These are phyloP conservation scores for Morphnarchus princeps DNA, from an alignment of 2,113 vertebrate genomes.

Conservation along the genomic window DNA sequence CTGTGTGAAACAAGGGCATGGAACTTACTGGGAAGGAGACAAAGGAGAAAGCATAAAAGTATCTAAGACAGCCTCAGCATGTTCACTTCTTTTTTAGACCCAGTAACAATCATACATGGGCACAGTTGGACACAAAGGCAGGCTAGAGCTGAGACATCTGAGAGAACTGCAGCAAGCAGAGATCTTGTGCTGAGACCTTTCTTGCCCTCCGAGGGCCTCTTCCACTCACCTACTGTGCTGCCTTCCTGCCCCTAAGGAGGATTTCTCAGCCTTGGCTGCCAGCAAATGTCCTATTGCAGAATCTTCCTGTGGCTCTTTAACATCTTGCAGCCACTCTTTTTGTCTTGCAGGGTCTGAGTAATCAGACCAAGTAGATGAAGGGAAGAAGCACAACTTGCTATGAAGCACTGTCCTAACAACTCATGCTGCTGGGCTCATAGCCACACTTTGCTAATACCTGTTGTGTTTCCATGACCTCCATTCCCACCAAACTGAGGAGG, in stretches of 20 bases:
- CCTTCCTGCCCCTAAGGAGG: neutral
- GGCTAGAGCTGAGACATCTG: neutral
- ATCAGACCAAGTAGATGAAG: neutral
- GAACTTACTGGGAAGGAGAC: neutral
- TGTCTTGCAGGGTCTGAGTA: neutral
- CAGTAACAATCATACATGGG: fast-evolving
- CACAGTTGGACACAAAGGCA: neutral
- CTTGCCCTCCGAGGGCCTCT: neutral
- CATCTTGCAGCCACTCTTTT: neutral
- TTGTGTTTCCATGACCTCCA: neutral
- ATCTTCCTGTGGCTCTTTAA: neutral
- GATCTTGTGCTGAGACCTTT: neutral
- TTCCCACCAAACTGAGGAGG: neutral
- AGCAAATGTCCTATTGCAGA: neutral
- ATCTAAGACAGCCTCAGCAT: neutral
- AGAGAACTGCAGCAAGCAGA: neutral
- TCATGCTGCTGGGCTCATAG: neutral
- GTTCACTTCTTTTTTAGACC: neutral
- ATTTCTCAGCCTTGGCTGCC: neutral
- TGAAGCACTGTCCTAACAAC: neutral
- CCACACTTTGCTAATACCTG: neutral
- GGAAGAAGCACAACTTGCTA: neutral
- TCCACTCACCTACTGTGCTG: neutral
- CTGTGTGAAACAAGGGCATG: neutral
- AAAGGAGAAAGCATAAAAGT: neutral